These are phyloP conservation scores for Agonopterix heracliana DNA, from an alignment of 2,888 invertebrate genomes.

Conservation along the genomic window DNA sequence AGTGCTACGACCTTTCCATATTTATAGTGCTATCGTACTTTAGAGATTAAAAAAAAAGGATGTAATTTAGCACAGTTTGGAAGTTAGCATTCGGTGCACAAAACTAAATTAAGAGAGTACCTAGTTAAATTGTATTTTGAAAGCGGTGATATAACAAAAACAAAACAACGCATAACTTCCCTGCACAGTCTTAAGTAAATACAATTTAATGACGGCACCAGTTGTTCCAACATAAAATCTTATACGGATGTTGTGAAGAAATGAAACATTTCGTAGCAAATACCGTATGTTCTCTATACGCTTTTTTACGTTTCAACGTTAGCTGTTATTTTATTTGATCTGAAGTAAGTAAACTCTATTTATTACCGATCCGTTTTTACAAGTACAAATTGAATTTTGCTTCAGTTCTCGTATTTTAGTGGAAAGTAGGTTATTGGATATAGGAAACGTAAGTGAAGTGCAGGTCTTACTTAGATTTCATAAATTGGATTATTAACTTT, in stretches of 20 bases:
- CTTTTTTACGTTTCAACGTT: neutral
- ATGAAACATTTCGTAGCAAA: neutral
- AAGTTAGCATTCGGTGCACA: too few species aligned
- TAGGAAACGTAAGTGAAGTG: conserved; percentile 16
- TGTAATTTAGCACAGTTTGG: too few species aligned
- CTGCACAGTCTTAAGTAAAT: neutral
- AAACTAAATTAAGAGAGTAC: too few species aligned
- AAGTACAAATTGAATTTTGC: conserved; percentile 65
- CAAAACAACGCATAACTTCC: too few species aligned
- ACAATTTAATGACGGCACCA: neutral
- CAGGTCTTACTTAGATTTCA: conserved; percentile 5
- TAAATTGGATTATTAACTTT: neutral
- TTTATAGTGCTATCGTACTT: too few species aligned
- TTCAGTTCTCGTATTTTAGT: conserved; percentile 38
- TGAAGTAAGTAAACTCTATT: conserved; percentile 54
- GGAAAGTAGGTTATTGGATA: conserved; percentile 56
- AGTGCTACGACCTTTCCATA: too few species aligned
- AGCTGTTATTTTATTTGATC: conserved; percentile 60
- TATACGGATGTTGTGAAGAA: neutral
- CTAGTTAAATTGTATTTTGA: too few species aligned
- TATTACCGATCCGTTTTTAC: conserved; percentile 67
- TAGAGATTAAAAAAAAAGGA: too few species aligned
- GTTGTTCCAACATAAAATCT: neutral
- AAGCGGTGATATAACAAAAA: too few species aligned
- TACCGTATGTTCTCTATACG: neutral